Base-by-base conservation (phyloP, 1,140 invertebrate species). In the Cyclina sinensis region DNA sequence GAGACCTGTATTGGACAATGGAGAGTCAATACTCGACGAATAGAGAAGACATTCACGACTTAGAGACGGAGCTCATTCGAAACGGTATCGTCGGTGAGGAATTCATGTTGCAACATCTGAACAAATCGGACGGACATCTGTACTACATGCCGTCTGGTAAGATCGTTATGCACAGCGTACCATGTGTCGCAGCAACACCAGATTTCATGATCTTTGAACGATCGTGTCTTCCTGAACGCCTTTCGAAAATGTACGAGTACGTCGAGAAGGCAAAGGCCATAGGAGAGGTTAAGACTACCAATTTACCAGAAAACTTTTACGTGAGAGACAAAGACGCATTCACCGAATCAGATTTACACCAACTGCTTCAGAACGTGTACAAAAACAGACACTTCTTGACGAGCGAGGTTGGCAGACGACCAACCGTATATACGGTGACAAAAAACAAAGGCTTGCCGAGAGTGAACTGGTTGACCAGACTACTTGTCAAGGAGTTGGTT, bases 11-110 rank as follows among this genome's bases (percentile, higher is more conserved):
- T 21, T 27, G 65, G 65, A 32, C 27, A n/a, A 1, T 21, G 14
- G 65, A 37, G 3, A 14, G 51, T 30, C 3, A 4, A 68, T 37
- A 68, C n/a, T 68, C 65, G 11, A 68, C 30, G 14, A 1, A 12
- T 3, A 68, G 3, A 30, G 1, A 1, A 3, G 4, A 37, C 4
- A 35, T 12, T 35, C 7, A 68, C 3, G 14, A 2, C 30, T 4
- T 68, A 54, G 51, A 54, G 5, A 54, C 27, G 30, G 27, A 68
- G 4, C 30, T 7, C 4, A 30, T 68, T 12, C 65, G 30, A 3
- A 68, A 68, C n/a, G 65, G 65, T 27, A 68, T 68, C 7, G 27
- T 35, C 27, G 65, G 65, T 4, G 65, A 68, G 30, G 65, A 68
- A 68, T 68, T 14, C 24, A 4, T 68, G 65, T 68, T 68, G 24